phyloP scores from a whole-genome alignment of 2,888 invertebrate species.

The Caenorhabditis uteleia region DNA sequence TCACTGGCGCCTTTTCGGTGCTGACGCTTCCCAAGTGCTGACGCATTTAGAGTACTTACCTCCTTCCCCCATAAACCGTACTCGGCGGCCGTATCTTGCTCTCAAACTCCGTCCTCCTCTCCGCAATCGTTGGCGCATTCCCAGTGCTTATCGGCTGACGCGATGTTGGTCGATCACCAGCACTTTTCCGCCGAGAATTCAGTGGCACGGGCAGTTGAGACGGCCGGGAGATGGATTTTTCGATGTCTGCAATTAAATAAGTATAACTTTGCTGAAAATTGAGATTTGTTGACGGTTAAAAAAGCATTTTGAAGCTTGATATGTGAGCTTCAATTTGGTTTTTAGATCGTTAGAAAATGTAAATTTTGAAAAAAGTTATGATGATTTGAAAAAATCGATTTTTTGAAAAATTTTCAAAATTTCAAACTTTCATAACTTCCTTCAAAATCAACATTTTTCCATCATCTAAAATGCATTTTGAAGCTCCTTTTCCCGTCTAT shows the following conservation, averaged over 20 bases:
- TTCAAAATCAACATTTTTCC: too few species aligned
- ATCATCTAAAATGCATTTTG: too few species aligned
- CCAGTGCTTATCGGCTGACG: conserved; percentile 1
- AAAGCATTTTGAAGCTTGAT: too few species aligned
- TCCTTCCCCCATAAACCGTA: conserved; percentile 4
- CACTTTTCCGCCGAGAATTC: conserved; percentile 8
- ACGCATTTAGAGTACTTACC: conserved; percentile 9
- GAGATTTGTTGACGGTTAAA: not conserved
- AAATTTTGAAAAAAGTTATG: too few species aligned
- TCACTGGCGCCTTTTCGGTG: too few species aligned
- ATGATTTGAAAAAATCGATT: too few species aligned
- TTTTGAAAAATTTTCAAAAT: too few species aligned
- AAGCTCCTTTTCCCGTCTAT: too few species aligned
- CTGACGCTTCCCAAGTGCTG: too few species aligned
- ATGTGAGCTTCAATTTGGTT: too few species aligned
- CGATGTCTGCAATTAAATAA: conserved; percentile 21
- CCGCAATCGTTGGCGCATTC: conserved; percentile 7
- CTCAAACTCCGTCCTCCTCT: conserved; percentile 13
- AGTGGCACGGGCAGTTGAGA: conserved; percentile 35
- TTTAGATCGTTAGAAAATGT: too few species aligned
- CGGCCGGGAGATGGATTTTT: conserved; percentile 16
- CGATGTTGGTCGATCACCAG: not conserved
- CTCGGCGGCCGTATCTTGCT: conserved; percentile 13
- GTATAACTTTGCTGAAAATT: not conserved
- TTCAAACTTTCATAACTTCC: too few species aligned